A percentile compares a stretch with the other conserved stretches of the same genome.
Evolutionary conservation across 2,113 vertebrate genomes (phyloP).

Genomic region (Haplotaxodon microlepis): DNA sequence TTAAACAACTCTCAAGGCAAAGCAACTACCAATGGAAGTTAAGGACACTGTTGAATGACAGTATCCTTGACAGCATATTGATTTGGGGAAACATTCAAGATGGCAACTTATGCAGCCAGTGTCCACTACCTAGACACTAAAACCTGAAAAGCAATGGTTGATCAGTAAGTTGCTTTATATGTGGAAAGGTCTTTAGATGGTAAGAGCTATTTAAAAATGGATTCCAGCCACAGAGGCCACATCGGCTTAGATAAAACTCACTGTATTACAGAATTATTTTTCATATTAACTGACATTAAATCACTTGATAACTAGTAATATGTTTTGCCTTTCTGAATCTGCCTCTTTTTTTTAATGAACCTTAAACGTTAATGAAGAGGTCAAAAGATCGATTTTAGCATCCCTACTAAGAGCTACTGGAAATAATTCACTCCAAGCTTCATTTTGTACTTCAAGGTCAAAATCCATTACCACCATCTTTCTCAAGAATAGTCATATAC

Average conservation of each 20-base stretch:
- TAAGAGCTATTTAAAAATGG: neutral
- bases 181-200: neutral
- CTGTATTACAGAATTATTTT: neutral
- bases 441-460: neutral
- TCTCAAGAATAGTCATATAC: neutral
- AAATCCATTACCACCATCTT: neutral
- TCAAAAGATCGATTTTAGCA: neutral
- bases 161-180: neutral
- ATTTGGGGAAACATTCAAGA: neutral
- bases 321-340: neutral
- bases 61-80: neutral
- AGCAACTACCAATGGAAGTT: neutral
- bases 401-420: neutral
- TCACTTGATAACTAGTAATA: neutral
- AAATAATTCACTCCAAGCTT: neutral
- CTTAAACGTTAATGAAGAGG: rapidly evolving
- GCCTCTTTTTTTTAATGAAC: neutral
- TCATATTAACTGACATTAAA: neutral
- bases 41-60: neutral
- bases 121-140: neutral
- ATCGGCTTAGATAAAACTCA: neutral
- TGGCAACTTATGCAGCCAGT: neutral
- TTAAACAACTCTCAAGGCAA: neutral
- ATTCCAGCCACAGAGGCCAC: neutral
- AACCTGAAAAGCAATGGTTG: neutral